Evolutionary conservation across 2,888 invertebrate genomes (phyloP).

Genomic region (Rotaria sp.): DNA sequence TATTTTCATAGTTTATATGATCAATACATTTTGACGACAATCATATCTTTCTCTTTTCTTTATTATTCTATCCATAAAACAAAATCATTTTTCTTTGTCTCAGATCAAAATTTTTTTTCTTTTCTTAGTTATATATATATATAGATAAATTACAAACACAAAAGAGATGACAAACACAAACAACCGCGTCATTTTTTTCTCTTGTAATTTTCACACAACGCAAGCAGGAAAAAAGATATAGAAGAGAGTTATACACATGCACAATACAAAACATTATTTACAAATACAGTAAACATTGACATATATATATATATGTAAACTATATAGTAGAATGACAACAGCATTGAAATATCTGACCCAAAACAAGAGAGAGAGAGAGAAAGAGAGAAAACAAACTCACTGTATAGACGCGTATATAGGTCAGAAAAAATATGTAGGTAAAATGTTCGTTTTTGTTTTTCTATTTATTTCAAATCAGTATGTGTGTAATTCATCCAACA

Average conservation of each 20-base stretch:
- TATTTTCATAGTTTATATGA: no score
- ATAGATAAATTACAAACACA: slow-evolving; percentile 10
- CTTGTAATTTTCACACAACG: background rate
- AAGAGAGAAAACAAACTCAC: slow-evolving; percentile 13
- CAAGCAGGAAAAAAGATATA: background rate
- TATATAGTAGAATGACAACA: background rate
- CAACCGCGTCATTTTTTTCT: background rate
- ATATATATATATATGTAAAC: slow-evolving; percentile 7
- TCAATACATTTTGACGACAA: no score
- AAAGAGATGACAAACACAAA: background rate
- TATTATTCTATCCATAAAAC: background rate
- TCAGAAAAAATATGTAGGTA: slow-evolving; percentile 6
- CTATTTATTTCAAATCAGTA: background rate
- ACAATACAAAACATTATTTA: slow-evolving; percentile 22
- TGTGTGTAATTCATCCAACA: background rate
- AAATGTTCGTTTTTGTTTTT: background rate
- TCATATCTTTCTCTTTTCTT: no score
- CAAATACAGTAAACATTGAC: slow-evolving; percentile 9
- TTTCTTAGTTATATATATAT: background rate
- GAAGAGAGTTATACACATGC: background rate
- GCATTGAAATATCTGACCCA: slow-evolving; percentile 7
- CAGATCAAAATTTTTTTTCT: background rate
- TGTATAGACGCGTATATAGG: slow-evolving; percentile 12
- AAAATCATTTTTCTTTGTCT: background rate
- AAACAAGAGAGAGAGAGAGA: slow-evolving; percentile 13